Percentiles rank a stretch among this genome's conserved stretches.
phyloP scores from a whole-genome alignment of 2,888 invertebrate species.

The Molanna angustata region DNA sequence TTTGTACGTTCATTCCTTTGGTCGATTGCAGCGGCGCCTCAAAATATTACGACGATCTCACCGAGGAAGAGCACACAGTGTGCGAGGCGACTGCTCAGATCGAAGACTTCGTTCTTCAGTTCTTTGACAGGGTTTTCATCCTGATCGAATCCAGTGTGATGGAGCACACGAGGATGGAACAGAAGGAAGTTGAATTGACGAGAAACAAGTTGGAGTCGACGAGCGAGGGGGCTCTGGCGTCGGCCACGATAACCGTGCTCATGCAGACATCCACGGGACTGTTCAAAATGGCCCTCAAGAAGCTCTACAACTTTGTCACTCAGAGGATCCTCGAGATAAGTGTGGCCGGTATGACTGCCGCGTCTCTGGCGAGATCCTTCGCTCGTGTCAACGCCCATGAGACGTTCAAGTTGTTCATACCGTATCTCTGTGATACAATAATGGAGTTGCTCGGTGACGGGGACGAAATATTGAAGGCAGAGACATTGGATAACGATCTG shows the following conservation, averaged over 20 bases:
- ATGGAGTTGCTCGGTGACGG: slow-evolving; percentile 58
- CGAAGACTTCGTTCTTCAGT: slow-evolving; percentile 85
- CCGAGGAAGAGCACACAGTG: slow-evolving; percentile 70
- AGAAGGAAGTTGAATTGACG: slow-evolving; percentile 54
- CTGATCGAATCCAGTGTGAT: slow-evolving; percentile 70
- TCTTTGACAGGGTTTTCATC: slow-evolving; percentile 72
- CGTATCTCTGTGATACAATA: slow-evolving; percentile 67
- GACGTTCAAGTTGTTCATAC: slow-evolving; percentile 69
- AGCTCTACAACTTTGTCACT: slow-evolving; percentile 70
- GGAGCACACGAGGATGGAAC: slow-evolving; percentile 66
- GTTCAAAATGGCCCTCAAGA: slow-evolving; percentile 65
- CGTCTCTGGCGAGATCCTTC: slow-evolving; percentile 67
- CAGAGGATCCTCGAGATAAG: slow-evolving; percentile 78
- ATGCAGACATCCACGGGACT: slow-evolving; percentile 69
- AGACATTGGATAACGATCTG: slow-evolving; percentile 74
- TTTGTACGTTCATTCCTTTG: slow-evolving; percentile 75
- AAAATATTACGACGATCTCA: slow-evolving; percentile 64
- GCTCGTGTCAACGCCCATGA: slow-evolving; percentile 64
- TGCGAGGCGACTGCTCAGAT: slow-evolving; percentile 83
- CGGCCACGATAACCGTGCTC: slow-evolving; percentile 65
- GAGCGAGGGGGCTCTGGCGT: slow-evolving; percentile 67
- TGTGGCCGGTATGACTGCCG: slow-evolving; percentile 79
- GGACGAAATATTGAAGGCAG: slow-evolving; percentile 68
- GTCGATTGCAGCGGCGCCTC: slow-evolving; percentile 81
- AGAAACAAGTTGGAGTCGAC: slow-evolving; percentile 70